A percentile compares a stretch with the other conserved stretches of the same genome.
Conservation (phyloP, 1,140 invertebrate genomes). For the Pomacea maculata region DNA sequence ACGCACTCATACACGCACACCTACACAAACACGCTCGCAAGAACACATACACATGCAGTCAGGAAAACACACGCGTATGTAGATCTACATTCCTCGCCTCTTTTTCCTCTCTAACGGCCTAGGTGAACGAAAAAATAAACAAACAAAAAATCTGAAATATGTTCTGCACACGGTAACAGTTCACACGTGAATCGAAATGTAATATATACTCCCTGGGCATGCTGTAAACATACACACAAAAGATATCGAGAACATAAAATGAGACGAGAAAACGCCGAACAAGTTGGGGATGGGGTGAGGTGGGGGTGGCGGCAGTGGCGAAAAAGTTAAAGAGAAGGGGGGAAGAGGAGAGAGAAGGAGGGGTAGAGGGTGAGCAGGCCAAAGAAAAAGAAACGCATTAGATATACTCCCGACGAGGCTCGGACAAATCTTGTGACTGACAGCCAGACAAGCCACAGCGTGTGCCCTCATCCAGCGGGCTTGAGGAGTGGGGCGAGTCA, state of each 20-base stretch:
- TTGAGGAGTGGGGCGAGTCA: too few relatives aligned
- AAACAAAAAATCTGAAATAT: too few relatives aligned
- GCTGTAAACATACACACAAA: background rate
- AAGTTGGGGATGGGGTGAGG: background rate
- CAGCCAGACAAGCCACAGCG: too few relatives aligned
- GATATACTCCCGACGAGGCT: too few relatives aligned
- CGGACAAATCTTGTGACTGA: too few relatives aligned
- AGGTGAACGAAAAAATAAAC: background rate
- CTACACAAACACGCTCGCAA: constrained; percentile 9
- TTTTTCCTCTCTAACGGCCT: background rate
- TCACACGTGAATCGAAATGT: too few relatives aligned
- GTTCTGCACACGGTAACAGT: too few relatives aligned
- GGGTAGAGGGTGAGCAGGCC: too few relatives aligned
- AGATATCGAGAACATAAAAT: background rate
- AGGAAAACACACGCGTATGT: background rate
- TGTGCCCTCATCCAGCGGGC: too few relatives aligned
- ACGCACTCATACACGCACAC: constrained; percentile 5
- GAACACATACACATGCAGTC: constrained; percentile 7
- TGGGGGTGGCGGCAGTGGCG: background rate
- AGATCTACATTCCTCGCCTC: background rate
- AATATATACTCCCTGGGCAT: too few relatives aligned
- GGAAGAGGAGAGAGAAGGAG: background rate
- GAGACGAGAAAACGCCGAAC: background rate
- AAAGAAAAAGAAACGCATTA: too few relatives aligned
- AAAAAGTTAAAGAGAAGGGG: background rate